Evolutionary conservation across 2,797 vertebrate species (phyloP).

Genomic region (Cryptoprocta ferox): DNA sequence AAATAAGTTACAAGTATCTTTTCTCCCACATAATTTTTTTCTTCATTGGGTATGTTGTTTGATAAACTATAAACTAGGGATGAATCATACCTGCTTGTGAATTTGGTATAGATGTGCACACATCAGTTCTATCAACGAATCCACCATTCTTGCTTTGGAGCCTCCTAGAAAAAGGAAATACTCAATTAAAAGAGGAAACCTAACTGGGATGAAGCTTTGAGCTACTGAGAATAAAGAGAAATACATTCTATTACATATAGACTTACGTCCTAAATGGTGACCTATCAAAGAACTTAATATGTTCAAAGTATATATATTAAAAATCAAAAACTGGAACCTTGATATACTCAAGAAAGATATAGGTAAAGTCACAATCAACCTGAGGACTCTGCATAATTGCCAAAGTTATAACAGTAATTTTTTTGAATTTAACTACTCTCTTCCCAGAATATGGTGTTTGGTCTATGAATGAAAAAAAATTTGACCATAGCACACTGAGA

Average conservation of each 20-base stretch:
- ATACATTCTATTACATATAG: background rate
- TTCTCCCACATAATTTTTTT: background rate
- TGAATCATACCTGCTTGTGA: background rate
- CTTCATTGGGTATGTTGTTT: background rate
- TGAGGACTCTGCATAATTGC: conserved; percentile 30
- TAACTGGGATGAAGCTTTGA: background rate
- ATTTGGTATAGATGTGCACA: background rate
- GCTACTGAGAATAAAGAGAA: background rate
- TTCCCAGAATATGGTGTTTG: background rate
- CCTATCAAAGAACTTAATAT: background rate
- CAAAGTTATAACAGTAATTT: background rate
- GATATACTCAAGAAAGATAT: background rate
- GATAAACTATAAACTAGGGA: background rate
- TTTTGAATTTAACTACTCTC: background rate
- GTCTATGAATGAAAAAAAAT: background rate
- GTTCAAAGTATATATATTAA: conserved; percentile 48
- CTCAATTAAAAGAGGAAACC: background rate
- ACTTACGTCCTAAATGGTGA: background rate
- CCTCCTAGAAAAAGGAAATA: background rate
- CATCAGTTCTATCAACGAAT: background rate
- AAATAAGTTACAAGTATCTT: background rate
- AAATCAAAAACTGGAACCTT: conserved; percentile 19
- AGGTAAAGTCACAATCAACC: conserved; percentile 6
- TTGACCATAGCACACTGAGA: background rate
- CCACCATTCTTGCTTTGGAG: background rate